These are phyloP conservation scores for Ctena decussata DNA, from an alignment of 2,888 invertebrate species.

Conservation along the genomic window DNA sequence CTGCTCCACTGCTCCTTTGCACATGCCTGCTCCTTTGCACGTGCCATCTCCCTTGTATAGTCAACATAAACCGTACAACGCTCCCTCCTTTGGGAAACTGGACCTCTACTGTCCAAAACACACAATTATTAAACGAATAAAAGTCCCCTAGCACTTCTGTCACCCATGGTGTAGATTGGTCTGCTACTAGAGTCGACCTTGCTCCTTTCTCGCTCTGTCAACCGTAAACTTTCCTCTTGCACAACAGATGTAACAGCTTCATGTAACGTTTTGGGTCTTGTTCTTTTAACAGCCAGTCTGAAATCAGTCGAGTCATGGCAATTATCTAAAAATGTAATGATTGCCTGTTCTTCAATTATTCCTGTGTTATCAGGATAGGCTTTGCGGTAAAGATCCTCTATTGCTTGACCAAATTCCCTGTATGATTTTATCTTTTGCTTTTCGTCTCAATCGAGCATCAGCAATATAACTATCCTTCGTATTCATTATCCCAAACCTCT, in stretches of 20 bases:
- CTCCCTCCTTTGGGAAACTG: too few species aligned
- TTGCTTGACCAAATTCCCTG: conserved; percentile 45
- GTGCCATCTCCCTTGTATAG: too few species aligned
- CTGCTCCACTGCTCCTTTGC: too few species aligned
- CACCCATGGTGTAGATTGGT: not conserved
- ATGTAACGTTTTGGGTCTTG: conserved; percentile 38
- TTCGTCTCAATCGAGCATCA: conserved; percentile 37
- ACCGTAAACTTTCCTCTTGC: conserved; percentile 38
- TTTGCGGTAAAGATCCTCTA: conserved; percentile 45
- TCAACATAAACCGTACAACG: too few species aligned
- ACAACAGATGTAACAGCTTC: conserved; percentile 43
- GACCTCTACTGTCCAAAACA: too few species aligned
- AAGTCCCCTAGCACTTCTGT: not conserved
- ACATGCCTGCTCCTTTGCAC: too few species aligned
- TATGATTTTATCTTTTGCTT: conserved; percentile 23
- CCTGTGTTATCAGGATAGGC: conserved; percentile 42
- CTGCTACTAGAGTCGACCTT: not conserved
- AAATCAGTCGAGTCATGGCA: conserved; percentile 47
- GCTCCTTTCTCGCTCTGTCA: conserved; percentile 3
- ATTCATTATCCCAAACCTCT: conserved; percentile 34
- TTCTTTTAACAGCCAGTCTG: conserved; percentile 45
- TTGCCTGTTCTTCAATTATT: conserved; percentile 35
- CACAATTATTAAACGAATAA: too few species aligned
- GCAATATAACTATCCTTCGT: conserved; percentile 48
- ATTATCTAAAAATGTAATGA: conserved; percentile 42